Evolutionary conservation across 2,797 vertebrate genomes (phyloP), one percentile per base, ranked within the genome.

Genomic region (Rallus crepitans): DNA sequence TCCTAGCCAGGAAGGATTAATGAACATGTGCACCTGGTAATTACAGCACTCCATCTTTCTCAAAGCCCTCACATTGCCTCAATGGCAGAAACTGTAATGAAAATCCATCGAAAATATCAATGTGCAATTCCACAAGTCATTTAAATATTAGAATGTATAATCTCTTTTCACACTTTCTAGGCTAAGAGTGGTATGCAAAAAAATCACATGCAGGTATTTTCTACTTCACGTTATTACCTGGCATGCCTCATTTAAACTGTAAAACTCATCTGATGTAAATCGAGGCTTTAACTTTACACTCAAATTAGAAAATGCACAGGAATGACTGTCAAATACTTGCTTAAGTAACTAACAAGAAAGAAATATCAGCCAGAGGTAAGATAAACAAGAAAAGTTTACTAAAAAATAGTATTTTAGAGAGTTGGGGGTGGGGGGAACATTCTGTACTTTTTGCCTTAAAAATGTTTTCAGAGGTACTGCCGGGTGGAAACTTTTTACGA

Each of bases 11-110:
- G 93, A 97, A 98, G 98, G 97, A 98, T 98, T 98, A 98, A 98
- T 98, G 98, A 98, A 98, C 96, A 97, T 97, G 97, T 98, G 97
- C 98, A 98, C 98, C 98, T 98, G 97, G 97, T 98, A 98, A 98
- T 98, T 98, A 98, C 96, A 98, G 95, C 96, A 98, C 95, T 98
- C 97, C 95, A 98, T 98, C 98, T 98, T 98, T 98, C 97, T 98
- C 97, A 98, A 97, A 98, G 94, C 97, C 94, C 97, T 98, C 97
- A 97, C 84, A 91, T 87, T 97, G 97, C 96, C 92, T 97, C 86
- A 94, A n/a, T 96, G 93, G 97, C 96, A 98, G 97, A 97, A 97
- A 97, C 57, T 97, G 97, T 97, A 98, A 97, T 98, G 97, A 97
- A 98, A 97, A 97, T 86, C 71, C 94, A 96, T 94, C 97, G 96